A percentile compares a stretch with the other conserved stretches of the same genome.
Conservation (phyloP, 1,140 invertebrate genomes). For the Sycophaga agraensis region DNA sequence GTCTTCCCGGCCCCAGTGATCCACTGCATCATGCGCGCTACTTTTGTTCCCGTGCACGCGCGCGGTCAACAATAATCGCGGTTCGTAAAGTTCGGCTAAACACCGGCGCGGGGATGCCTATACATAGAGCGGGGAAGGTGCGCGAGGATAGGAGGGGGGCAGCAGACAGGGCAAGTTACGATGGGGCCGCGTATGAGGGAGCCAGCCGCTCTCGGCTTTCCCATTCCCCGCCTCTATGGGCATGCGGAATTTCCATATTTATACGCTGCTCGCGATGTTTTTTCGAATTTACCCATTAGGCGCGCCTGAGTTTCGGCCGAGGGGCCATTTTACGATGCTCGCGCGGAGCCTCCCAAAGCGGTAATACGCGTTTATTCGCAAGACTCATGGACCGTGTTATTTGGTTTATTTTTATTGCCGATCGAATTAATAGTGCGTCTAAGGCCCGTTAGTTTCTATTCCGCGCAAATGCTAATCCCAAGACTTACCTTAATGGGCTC, state of each 20-base stretch:
- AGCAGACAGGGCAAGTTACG: slow-evolving; percentile 5
- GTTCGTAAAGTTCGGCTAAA: slow-evolving; percentile 31
- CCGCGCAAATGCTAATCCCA: too few relatives aligned
- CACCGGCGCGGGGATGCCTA: not conserved
- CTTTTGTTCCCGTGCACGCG: slow-evolving; percentile 10
- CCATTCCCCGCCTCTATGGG: not conserved
- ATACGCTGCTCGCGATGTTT: not conserved
- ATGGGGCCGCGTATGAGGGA: too few relatives aligned
- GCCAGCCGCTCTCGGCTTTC: too few relatives aligned
- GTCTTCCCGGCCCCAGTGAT: not conserved
- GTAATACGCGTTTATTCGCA: not conserved
- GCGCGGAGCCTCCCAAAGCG: too few relatives aligned
- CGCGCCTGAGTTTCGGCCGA: too few relatives aligned
- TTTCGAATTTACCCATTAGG: not conserved
- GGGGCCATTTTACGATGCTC: too few relatives aligned
- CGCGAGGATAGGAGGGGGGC: not conserved
- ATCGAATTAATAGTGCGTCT: not conserved
- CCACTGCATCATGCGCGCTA: slow-evolving; percentile 30
- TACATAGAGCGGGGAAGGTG: not conserved
- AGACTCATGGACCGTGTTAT: slow-evolving; percentile 15
- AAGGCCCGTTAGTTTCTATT: too few relatives aligned
- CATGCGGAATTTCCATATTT: slow-evolving; percentile 16
- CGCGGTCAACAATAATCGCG: slow-evolving; percentile 22
- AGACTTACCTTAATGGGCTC: too few relatives aligned
- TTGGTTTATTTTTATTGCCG: not conserved